Evolutionary conservation across 2,113 vertebrate genomes (phyloP).

Genomic region (Verasper variegatus): DNA sequence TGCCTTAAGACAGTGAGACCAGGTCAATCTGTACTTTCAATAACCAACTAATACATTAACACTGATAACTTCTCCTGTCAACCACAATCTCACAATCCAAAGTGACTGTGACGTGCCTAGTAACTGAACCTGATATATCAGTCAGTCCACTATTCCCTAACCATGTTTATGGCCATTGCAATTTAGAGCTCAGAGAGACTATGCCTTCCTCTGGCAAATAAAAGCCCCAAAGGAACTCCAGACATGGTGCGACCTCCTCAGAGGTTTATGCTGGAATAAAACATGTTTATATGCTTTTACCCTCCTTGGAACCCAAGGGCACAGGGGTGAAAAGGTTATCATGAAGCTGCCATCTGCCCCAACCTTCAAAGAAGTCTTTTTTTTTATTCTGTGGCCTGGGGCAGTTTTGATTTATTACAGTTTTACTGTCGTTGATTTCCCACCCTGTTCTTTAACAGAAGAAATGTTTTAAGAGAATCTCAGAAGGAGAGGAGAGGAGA

Average conservation of each 20-base stretch:
- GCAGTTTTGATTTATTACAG: conserved; percentile 56
- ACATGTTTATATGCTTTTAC: conserved; percentile 81
- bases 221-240: conserved; percentile 72
- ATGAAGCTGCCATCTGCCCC: conserved; percentile 54
- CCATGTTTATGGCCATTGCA: conserved; percentile 69
- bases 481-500: neutral
- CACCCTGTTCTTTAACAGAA: conserved; percentile 21
- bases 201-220: conserved; percentile 70
- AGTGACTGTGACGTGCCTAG: conserved; percentile 11
- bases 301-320: conserved; percentile 61
- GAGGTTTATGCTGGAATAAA: conserved; percentile 83
- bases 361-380: conserved; percentile 61
- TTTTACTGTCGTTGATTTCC: conserved; percentile 53
- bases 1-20: neutral
- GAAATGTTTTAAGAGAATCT: conserved; percentile 47
- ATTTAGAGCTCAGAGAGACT: conserved; percentile 73
- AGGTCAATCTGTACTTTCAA: neutral
- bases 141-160: conserved; percentile 64
- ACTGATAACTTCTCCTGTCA: conserved; percentile 13
- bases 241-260: conserved; percentile 68
- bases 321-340: conserved; percentile 82
- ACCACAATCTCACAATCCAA: conserved; percentile 24
- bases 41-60: neutral
- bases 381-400: conserved; percentile 35
- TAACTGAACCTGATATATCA: conserved; percentile 54